Base-by-base conservation (phyloP, 2,888 invertebrate genomes). In the Oscheius myriophilus region DNA sequence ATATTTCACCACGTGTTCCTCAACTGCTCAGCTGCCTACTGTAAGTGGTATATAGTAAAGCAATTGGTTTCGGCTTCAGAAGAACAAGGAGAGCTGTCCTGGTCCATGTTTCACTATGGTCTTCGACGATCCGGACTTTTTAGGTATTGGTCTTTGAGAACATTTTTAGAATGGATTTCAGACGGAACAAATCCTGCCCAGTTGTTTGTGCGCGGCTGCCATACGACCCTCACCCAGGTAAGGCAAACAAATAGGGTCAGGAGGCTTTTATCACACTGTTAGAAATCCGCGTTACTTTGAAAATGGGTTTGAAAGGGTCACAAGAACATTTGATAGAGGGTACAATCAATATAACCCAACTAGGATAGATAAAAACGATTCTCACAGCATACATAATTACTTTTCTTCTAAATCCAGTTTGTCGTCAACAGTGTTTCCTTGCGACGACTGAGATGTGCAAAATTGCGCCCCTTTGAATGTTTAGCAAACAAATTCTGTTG, bases 81-180 rank as follows among this genome's bases (percentile, higher is more conserved):
- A 63, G 63, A 63, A 63, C 26, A 64, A 26, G 12, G 76, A 77
- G 52, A 43, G 63, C 7, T 78, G 78, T 46, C 53, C 75, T 9
- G 78, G 78, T n/a, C 70, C 78, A n/a, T 78, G 78, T 46, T 42
- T 78, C 45, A 72, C 72, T 2, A 61, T 78, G 70, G 58, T 66
- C 25, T 78, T 78, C 52, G 71, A 68, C n/a, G 73, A 78, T 72
- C 77, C 77, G 0, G 74, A 74, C 43, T 18, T 23, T 33, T 25
- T 53, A 18, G 54, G 21, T 16, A 53, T 53, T 9, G 4, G 6
- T 49, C n/a, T 6, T 6, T 21, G 11, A 9, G 11, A 49, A 49
- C 9, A 11, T 49, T 33, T 33, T 33, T 6, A 33, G 33, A 3
- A 6, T 33, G 33, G 9, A 33, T n/a, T 33, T 33, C 33, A 33